Conservation (phyloP, 2,888 invertebrate species). For the Drosophila monieri region DNA sequence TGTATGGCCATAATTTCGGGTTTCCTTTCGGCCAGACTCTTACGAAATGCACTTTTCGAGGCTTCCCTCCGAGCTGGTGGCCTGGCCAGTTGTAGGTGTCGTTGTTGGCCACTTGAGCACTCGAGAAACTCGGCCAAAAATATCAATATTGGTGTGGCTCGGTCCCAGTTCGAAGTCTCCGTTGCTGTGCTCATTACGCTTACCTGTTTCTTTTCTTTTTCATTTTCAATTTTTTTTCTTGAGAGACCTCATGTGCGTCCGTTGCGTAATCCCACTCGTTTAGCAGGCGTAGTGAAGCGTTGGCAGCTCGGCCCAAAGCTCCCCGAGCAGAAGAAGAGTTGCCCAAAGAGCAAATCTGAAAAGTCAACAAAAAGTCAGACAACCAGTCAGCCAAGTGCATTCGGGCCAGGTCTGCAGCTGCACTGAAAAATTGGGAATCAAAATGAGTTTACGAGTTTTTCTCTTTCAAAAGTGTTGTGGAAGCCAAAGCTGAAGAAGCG, state of each 20-base stretch:
- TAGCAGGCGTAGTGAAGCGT: slow-evolving; percentile 73
- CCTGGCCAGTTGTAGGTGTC: slow-evolving; percentile 68
- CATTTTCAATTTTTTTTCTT: neutral
- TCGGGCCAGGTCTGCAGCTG: slow-evolving; percentile 43
- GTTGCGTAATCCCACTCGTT: slow-evolving; percentile 75
- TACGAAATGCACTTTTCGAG: slow-evolving; percentile 60
- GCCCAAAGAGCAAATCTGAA: slow-evolving; percentile 62
- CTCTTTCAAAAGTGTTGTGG: neutral
- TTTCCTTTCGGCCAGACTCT: slow-evolving; percentile 31
- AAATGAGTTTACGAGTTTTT: neutral
- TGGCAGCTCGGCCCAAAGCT: slow-evolving; percentile 30
- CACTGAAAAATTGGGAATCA: neutral
- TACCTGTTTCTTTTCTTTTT: slow-evolving; percentile 49
- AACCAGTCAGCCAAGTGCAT: slow-evolving; percentile 67
- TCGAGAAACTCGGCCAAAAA: slow-evolving; percentile 60
- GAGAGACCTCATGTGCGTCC: slow-evolving; percentile 71
- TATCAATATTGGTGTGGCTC: slow-evolving; percentile 72
- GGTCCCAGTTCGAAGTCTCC: slow-evolving; percentile 16
- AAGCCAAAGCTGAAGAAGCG: neutral
- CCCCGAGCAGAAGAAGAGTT: slow-evolving; percentile 44
- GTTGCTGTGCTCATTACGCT: slow-evolving; percentile 67
- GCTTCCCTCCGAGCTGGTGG: slow-evolving; percentile 16
- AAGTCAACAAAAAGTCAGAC: slow-evolving; percentile 69
- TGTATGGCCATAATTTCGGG: slow-evolving; percentile 54
- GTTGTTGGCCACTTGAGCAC: slow-evolving; percentile 38